Evolutionary conservation across 2,797 vertebrate species (phyloP).

Genomic region (Nyctalus aviator): DNA sequence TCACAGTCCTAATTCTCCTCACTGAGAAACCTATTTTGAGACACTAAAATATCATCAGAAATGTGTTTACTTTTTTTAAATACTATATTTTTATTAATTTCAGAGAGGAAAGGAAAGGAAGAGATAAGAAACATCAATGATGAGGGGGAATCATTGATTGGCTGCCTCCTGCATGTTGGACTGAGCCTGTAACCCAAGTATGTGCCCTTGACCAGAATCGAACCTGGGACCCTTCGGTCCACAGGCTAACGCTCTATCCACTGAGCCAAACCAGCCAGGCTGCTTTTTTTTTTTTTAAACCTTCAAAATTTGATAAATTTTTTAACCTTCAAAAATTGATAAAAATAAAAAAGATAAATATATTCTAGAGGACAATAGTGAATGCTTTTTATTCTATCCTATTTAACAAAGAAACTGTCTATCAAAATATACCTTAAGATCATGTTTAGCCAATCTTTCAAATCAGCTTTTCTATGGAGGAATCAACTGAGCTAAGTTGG

Average conservation of each 20-base stretch:
- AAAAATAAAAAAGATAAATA: background rate
- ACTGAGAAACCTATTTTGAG: conserved; percentile 10
- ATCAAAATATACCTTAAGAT: conserved; percentile 59
- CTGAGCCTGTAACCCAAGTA: too few relatives aligned
- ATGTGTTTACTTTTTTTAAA: conserved; percentile 30
- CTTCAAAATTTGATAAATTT: conserved; percentile 39
- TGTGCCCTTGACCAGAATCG: too few relatives aligned
- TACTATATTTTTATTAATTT: background rate
- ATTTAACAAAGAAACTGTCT: conserved; percentile 51
- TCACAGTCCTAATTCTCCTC: background rate
- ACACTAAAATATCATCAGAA: background rate
- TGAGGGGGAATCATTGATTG: too few relatives aligned
- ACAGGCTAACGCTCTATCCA: too few relatives aligned
- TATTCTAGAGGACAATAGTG: conserved; percentile 39
- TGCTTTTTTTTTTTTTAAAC: conserved; percentile 30
- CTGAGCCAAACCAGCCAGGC: too few relatives aligned
- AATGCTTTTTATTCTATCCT: conserved; percentile 41
- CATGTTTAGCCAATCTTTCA: conserved; percentile 37
- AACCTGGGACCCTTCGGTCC: too few relatives aligned
- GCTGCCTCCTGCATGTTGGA: too few relatives aligned
- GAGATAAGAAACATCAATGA: too few relatives aligned
- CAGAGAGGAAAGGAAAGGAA: too few relatives aligned
- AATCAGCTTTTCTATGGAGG: conserved; percentile 40
- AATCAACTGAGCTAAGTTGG: conserved; percentile 46
- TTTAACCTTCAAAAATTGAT: conserved; percentile 54